Percentiles rank a stretch among this genome's conserved stretches.
Evolutionary conservation across 2,888 invertebrate genomes (phyloP).

Genomic region (Cyclophora punctaria): DNA sequence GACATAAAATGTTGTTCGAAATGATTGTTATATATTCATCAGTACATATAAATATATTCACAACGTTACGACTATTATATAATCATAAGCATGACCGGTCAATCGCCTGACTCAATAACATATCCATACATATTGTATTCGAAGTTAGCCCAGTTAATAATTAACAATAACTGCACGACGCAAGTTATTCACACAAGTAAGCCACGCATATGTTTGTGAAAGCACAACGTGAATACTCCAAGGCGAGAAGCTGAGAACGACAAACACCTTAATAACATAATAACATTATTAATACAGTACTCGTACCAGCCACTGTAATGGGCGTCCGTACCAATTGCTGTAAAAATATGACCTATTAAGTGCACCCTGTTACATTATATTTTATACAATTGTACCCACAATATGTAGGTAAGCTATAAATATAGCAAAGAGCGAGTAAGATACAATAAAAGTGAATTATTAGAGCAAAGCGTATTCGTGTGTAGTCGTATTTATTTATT

Average conservation of each 20-base stretch:
- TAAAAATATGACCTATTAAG: constrained; percentile 50
- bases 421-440: constrained; percentile 68
- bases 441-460: constrained; percentile 74
- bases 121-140: too few relatives aligned
- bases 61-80: too few relatives aligned
- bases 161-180: too few relatives aligned
- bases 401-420: constrained; percentile 67
- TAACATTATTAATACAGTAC: constrained; percentile 22
- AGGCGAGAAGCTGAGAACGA: too few relatives aligned
- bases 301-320: constrained; percentile 17
- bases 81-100: too few relatives aligned
- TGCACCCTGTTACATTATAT: constrained; percentile 57
- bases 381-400: constrained; percentile 59
- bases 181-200: too few relatives aligned
- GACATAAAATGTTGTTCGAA: too few relatives aligned
- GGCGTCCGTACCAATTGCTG: constrained; percentile 36
- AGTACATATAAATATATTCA: too few relatives aligned
- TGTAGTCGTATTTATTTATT: constrained; percentile 52
- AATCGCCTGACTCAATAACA: too few relatives aligned
- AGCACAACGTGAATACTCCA: not conserved
- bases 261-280: constrained; percentile 18
- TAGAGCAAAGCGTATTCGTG: constrained; percentile 63
- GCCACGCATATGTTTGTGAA: constrained; percentile 1
- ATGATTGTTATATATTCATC: too few relatives aligned
- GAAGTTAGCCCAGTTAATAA: too few relatives aligned